These are phyloP conservation scores for Sylvia borin DNA, from an alignment of 2,797 vertebrate genomes.

Conservation along the genomic window DNA sequence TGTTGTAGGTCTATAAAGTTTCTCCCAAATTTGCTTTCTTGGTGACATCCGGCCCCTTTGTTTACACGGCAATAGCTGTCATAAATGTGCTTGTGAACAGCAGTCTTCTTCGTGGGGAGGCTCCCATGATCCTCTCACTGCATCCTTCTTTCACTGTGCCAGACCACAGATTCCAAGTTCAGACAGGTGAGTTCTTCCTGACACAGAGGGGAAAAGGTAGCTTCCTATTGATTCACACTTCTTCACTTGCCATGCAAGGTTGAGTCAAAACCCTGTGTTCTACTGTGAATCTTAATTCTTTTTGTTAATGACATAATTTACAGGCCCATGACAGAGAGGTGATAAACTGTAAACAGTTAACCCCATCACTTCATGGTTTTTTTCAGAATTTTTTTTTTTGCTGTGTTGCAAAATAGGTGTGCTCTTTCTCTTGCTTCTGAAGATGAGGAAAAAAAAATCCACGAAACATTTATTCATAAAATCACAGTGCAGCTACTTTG, in stretches of 20 bases:
- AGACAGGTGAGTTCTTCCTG: slow-evolving; percentile 83
- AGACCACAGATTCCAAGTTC: slow-evolving; percentile 86
- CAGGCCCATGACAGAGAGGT: accelerated
- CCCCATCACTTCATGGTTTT: not conserved
- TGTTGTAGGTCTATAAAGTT: slow-evolving; percentile 85
- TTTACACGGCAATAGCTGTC: slow-evolving; percentile 92
- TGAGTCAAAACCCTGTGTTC: not conserved
- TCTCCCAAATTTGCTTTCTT: slow-evolving; percentile 89
- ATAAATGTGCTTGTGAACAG: slow-evolving; percentile 84
- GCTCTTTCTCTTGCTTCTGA: not conserved
- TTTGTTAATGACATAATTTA: not conserved
- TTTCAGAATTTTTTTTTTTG: not conserved
- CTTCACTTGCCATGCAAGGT: not conserved
- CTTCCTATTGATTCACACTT: not conserved
- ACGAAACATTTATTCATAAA: not conserved
- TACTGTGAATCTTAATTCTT: not conserved
- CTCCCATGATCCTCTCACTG: slow-evolving; percentile 79
- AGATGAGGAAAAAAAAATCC: not conserved
- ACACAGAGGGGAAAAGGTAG: not conserved
- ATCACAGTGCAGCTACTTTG: not conserved
- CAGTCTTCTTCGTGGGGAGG: slow-evolving; percentile 74
- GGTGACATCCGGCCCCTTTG: slow-evolving; percentile 88
- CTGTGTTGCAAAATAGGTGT: accelerated
- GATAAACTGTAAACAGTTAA: not conserved
- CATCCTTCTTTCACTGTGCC: slow-evolving; percentile 82